Percentiles rank a stretch among this genome's conserved stretches.
phyloP scores from a whole-genome alignment of 2,888 invertebrate species.

The Microplitis deprimator region DNA sequence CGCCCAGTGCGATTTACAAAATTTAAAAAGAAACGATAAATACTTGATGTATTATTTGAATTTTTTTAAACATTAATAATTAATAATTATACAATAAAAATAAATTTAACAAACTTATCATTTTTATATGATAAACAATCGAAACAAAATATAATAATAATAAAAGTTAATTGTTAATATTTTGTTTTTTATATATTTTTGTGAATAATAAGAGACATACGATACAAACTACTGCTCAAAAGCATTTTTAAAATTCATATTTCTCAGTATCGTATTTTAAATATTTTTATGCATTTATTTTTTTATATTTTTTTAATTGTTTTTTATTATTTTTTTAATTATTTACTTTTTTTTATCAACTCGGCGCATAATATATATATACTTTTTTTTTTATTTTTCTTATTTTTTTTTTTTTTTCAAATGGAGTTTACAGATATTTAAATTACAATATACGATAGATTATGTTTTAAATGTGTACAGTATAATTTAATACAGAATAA shows the following conservation, averaged over 20 bases:
- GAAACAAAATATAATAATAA: background rate
- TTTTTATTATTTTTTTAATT: slow-evolving; percentile 38
- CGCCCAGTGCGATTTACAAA: background rate
- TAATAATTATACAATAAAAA: background rate
- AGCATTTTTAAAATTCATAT: background rate
- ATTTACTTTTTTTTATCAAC: slow-evolving; percentile 38
- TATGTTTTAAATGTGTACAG: slow-evolving; percentile 45
- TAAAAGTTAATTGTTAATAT: background rate
- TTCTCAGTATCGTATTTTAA: background rate
- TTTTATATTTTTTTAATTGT: slow-evolving; percentile 31
- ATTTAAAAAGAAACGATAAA: background rate
- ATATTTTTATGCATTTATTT: slow-evolving; percentile 21
- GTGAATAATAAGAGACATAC: slow-evolving; percentile 10
- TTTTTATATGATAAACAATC: background rate
- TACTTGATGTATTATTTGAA: background rate
- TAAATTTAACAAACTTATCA: background rate
- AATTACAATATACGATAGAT: slow-evolving; percentile 49
- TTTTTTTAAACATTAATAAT: background rate
- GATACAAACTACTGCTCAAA: slow-evolving; percentile 8
- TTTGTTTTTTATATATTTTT: background rate
- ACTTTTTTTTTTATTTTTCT: no score
- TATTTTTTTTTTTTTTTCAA: slow-evolving; percentile 5
- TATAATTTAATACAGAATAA: slow-evolving; percentile 56
- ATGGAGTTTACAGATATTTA: slow-evolving; percentile 47
- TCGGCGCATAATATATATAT: slow-evolving; percentile 37